Evolutionary conservation across 2,797 vertebrate species (phyloP), one percentile per base, ranked within the genome.

Genomic region (Pipistrellus pygmaeus): DNA sequence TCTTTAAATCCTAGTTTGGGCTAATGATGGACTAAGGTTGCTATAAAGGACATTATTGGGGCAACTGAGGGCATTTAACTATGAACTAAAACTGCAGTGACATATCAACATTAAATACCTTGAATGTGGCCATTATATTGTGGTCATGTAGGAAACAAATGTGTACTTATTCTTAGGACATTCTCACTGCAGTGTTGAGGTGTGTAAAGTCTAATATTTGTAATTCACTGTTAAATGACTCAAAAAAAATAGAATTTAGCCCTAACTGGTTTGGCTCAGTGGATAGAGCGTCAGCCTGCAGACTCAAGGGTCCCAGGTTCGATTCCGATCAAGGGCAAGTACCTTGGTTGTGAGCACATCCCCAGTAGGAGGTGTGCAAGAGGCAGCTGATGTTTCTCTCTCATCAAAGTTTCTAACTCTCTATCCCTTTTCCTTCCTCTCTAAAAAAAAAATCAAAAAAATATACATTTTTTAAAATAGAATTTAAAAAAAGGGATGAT

Each of bases 131-230:
- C 69, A 83, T 64, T 80, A 93, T 53, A 68, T 12, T 92, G 46
- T 71, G 38, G 62, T 75, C 75, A 81, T 46, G 14, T 1, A 85
- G 41, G 27, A 92, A 92, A 80, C 12, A 90, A 91, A 84, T 20
- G n/a, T 48, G 76, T 14, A 73, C 6, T 78, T 89, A 55, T 80
- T 83, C 27, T 91, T 80, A 69, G 14, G 51, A 87, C 44, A 84
- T 12, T 91, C 2, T 25, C 6, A 30, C n/a, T 88, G 23, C 88
- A 82, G 32, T 69, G 60, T 81, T 83, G 30, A 85, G 35, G 14
- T 53, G 3, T 85, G 55, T 77, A 94, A 17, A 32, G 53, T 91
- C 38, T 85, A 25, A 18, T 68, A 96, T 68, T 21, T 88, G n/a
- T 17, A 89, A 86, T 69, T 93, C 41, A 69, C 20, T 85, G 41